Conservation (phyloP, 2,797 vertebrate genomes). For the Manis crassicaudata region DNA sequence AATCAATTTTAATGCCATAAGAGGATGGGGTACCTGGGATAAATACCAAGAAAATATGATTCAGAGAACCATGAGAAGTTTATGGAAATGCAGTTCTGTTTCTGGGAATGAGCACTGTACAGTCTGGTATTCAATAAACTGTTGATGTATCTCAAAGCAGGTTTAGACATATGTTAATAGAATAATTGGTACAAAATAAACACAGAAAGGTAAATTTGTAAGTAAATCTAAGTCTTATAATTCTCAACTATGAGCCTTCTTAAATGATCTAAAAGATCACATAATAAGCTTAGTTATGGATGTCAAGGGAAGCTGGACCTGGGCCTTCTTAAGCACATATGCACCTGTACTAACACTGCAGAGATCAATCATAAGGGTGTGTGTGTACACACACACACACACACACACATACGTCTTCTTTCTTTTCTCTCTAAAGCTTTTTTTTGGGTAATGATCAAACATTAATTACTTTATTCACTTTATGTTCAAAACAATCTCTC, state of each 20-base stretch:
- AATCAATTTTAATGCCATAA: slow-evolving; percentile 13
- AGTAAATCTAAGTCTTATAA: not conserved
- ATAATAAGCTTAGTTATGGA: not conserved
- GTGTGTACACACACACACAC: not conserved
- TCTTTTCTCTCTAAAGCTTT: not conserved
- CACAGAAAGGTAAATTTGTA: not conserved
- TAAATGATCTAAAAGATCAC: not conserved
- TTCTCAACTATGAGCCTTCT: not conserved
- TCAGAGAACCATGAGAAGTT: slow-evolving; percentile 33
- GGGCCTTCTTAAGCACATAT: not conserved
- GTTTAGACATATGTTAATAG: not conserved
- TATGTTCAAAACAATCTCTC: not conserved
- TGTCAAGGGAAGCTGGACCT: not conserved
- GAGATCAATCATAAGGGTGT: not conserved
- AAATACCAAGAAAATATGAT: slow-evolving; percentile 51
- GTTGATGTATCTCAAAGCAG: not conserved
- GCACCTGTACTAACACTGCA: not conserved
- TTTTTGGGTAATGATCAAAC: not conserved
- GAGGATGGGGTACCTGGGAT: not conserved
- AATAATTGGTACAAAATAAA: slow-evolving; percentile 23
- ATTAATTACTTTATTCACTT: slow-evolving; percentile 6
- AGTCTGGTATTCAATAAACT: not conserved
- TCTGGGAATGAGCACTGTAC: slow-evolving; percentile 28
- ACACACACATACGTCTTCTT: too few species aligned
- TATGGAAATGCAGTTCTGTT: slow-evolving; percentile 32